A percentile compares a stretch with the other conserved stretches of the same genome.
Evolutionary conservation across 2,113 vertebrate genomes (phyloP).

Genomic region (Grallaria varia): DNA sequence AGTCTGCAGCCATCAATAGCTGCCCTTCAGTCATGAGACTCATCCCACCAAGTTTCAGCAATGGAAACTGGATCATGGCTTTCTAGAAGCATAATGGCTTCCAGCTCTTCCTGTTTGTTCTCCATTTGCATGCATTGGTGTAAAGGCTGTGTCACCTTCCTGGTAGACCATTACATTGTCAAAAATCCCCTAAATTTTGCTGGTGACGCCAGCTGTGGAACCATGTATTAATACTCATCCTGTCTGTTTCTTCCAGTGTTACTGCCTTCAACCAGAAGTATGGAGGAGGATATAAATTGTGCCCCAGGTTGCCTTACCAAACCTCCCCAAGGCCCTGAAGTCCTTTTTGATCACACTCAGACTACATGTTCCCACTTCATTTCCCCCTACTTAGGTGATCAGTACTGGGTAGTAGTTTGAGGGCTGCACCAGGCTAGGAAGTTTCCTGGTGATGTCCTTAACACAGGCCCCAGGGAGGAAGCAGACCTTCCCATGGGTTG

Average conservation of each 20-base stretch:
- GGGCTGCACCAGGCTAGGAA: too few species aligned
- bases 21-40: not conserved
- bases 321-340: not conserved
- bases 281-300: not conserved
- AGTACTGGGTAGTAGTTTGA: too few species aligned
- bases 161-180: not conserved
- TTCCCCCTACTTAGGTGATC: not conserved
- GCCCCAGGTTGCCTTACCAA: not conserved
- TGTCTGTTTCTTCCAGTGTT: not conserved
- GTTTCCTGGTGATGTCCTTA: not conserved
- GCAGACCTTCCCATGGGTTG: rapidly evolving
- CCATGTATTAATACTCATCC: not conserved
- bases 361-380: not conserved
- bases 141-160: not conserved
- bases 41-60: not conserved
- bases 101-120: not conserved
- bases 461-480: not conserved
- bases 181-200: not conserved
- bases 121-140: not conserved
- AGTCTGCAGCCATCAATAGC: not conserved
- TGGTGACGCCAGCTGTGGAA: not conserved
- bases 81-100: not conserved
- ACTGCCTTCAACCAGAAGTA: not conserved
- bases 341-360: not conserved
- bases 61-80: not conserved